Evolutionary conservation across 2,888 invertebrate genomes (phyloP), one percentile per base, ranked within the genome.

Genomic region (Drosophila borealis): DNA sequence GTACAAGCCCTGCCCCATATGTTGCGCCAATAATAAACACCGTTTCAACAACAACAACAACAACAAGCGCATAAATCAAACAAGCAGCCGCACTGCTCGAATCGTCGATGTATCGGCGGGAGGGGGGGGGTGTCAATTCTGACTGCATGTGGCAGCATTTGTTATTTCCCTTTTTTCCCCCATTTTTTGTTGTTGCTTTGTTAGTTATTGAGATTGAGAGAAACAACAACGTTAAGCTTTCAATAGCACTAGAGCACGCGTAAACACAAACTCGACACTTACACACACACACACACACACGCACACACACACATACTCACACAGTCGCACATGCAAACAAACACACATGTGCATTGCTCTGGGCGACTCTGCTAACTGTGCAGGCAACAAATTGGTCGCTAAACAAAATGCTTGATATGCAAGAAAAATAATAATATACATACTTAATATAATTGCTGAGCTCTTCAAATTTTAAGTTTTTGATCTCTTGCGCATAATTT

Each of bases 1-100:
- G 42, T 41, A 61, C 62, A 54, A 69, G 53, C 67, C 36, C 67
- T 48, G 72, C 55, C 69, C 77, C 88, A 83, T 84, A 81, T 83
- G 83, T 73, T 84, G 85, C 83, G 81, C 61, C 78, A 79, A 77
- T 80, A 80, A 82, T 86, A 82, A 80, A 86, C 84, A 84, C 77
- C 68, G 57, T 77, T 59, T 57, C 70, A 78, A 50, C 71, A 64
- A 25, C 70, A 64, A 44, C 51, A 74, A 44, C 46, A 69, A 34
- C 67, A 77, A 45, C 66, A 69, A 61, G 53, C 53, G 53, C 53
- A 53, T 53, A 53, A 53, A 53, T 53, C 53, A 53, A 78, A 56
- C 57, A 78, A 80, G 39, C 50, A 21, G 29, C 29, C 29, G 8
- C 8, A 29, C 29, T 29, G 29, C 29, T 53, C 60, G 69, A 46